Base-by-base conservation (phyloP, 2,888 invertebrate genomes). In the Nomada ferruginata region DNA sequence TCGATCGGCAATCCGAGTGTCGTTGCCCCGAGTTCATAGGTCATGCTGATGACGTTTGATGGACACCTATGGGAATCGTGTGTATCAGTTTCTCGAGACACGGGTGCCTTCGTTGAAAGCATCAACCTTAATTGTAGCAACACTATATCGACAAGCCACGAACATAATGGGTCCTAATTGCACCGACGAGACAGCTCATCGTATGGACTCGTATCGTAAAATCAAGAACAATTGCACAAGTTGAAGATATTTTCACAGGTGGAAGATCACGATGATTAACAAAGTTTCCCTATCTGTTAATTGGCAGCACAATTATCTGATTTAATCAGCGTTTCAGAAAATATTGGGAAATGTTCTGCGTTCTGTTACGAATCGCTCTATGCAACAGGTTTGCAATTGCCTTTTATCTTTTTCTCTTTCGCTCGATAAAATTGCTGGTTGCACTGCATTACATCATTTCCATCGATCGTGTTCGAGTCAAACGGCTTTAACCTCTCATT, bases 201-300 rank as follows among this genome's bases (percentile, higher is more conserved):
- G 47, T 42, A 10, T 23, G 47, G 64, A 64, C 23, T 26, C 44
- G 13, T 47, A 60, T n/a, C 13, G 20, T 1, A 13, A 23, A 20
- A 9, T 7, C 47, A 47, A 2, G 47, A 47, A 15, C 11, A 13
- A n/a, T 55, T 55, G 55, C 23, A 36, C 2, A 42, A 44, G 18
- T 7, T 7, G 36, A 36, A 36, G 36, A 36, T 36, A 36, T 5
- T 36, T 36, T 36, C 36, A 36, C 20, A 50, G 50, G 15, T 23
- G 71, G 47, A 29, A 65, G 79, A 77, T 79, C 82, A 76, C 77
- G 74, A 79, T 82, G 61, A 70, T 73, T 59, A 72, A 76, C 85
- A 72, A 86, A 78, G 78, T 76, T 86, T 86, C 85, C 83, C 87
- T 85, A 83, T 85, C 86, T 85, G 85, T 86, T 87, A 86, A 87